Evolutionary conservation across 2,888 invertebrate genomes (phyloP).

Genomic region (Synergus japonicus): DNA sequence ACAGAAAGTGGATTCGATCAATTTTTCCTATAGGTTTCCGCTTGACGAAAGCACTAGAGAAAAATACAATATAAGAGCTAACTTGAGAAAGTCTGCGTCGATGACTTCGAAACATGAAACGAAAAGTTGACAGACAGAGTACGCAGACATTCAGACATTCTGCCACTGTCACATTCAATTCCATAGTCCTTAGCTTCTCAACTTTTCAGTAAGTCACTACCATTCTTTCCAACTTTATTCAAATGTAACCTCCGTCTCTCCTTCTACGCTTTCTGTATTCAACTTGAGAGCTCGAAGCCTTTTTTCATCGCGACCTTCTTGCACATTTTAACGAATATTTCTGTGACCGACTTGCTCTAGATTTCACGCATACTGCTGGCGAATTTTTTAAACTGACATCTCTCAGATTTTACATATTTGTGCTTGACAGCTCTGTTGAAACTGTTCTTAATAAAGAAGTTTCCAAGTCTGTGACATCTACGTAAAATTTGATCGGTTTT

Average conservation of each 20-base stretch:
- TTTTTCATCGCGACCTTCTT: slow-evolving; percentile 43
- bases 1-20: slow-evolving; percentile 39
- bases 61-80: slow-evolving; percentile 49
- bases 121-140: slow-evolving; percentile 56
- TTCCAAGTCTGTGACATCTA: background rate
- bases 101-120: slow-evolving; percentile 57
- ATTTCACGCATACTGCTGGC: background rate
- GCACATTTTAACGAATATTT: slow-evolving; percentile 32
- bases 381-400: slow-evolving; percentile 4
- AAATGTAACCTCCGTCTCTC: slow-evolving; percentile 54
- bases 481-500: too few species aligned
- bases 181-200: slow-evolving; percentile 52
- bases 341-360: slow-evolving; percentile 1
- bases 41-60: slow-evolving; percentile 42
- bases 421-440: background rate
- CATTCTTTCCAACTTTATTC: slow-evolving; percentile 58
- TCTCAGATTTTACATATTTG: background rate
- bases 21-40: slow-evolving; percentile 27
- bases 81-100: slow-evolving; percentile 44
- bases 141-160: slow-evolving; percentile 50
- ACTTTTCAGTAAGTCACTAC: slow-evolving; percentile 49
- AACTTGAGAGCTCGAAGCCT: slow-evolving; percentile 51
- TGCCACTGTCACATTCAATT: slow-evolving; percentile 56
- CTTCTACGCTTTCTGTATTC: slow-evolving; percentile 49
- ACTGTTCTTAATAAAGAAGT: background rate